A percentile compares a stretch with the other conserved stretches of the same genome.
Conservation (phyloP, 2,113 vertebrate genomes). For the Sturnira hondurensis region DNA sequence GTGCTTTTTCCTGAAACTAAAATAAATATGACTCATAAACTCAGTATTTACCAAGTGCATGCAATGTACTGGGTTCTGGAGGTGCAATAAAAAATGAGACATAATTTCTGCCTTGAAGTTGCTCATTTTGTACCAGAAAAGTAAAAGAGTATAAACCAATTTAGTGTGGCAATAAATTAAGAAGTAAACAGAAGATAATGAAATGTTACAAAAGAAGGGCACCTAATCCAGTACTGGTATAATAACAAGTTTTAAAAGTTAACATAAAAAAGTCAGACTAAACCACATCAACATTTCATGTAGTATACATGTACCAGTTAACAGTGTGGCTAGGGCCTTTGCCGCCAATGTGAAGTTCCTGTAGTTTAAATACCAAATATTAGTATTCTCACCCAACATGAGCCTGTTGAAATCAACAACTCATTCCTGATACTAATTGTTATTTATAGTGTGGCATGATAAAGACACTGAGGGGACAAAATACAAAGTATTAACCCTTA, state of each 20-base stretch:
- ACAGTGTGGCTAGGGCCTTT: not conserved
- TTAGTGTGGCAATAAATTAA: not conserved
- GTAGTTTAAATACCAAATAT: not conserved
- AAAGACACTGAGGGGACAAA: not conserved
- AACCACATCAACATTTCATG: not conserved
- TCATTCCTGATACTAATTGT: not conserved
- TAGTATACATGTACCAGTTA: not conserved
- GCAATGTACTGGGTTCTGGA: not conserved
- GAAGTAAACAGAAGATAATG: not conserved
- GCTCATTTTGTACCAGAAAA: not conserved
- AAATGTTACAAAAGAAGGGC: not conserved
- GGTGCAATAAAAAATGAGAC: not conserved
- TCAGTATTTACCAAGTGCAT: not conserved
- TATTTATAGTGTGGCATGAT: not conserved
- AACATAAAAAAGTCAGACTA: not conserved
- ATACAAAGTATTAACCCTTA: not conserved
- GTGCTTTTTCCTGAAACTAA: not conserved
- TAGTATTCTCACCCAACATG: not conserved
- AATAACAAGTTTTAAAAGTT: not conserved
- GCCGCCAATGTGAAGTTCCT: not conserved
- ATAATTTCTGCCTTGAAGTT: not conserved
- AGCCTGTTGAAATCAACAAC: not conserved
- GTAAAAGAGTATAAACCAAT: not conserved
- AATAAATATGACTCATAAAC: not conserved
- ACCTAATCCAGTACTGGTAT: not conserved